Evolutionary conservation across 1,140 invertebrate species (phyloP).

Genomic region (Drosophila takahashii): DNA sequence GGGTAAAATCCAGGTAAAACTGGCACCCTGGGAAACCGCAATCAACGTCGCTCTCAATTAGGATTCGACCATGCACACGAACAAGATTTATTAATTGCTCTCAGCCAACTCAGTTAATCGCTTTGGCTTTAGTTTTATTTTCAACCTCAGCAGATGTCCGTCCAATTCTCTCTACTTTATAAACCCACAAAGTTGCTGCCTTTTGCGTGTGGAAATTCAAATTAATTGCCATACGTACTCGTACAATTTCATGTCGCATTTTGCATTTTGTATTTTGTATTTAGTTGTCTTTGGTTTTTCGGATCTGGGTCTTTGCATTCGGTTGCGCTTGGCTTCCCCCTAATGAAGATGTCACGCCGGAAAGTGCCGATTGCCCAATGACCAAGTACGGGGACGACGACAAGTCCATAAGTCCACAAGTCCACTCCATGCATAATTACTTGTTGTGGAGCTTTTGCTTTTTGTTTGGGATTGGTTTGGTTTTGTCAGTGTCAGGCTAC

Average conservation of each 20-base stretch:
- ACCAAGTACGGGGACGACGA: conserved; percentile 48
- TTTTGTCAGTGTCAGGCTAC: conserved; percentile 8
- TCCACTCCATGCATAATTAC: conserved; percentile 64
- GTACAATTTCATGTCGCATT: conserved; percentile 53
- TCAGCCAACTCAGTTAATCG: conserved; percentile 54
- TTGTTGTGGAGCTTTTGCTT: conserved; percentile 2
- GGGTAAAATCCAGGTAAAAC: conserved; percentile 11
- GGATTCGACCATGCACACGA: conserved; percentile 55
- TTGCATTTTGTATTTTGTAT: too few relatives aligned
- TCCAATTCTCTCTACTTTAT: neutral
- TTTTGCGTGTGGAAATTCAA: conserved; percentile 82
- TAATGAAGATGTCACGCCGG: conserved; percentile 74
- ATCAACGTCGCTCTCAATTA: conserved; percentile 75
- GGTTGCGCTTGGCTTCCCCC: conserved; percentile 69
- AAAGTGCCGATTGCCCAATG: conserved; percentile 60
- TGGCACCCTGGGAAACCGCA: conserved; percentile 74
- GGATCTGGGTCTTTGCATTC: conserved; percentile 25
- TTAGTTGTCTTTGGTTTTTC: conserved; percentile 17
- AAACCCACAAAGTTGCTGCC: conserved; percentile 32
- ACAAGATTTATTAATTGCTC: conserved; percentile 77
- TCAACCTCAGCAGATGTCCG: conserved; percentile 34
- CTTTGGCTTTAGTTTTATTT: conserved; percentile 2
- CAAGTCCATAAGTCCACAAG: conserved; percentile 33
- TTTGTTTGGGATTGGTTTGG: conserved; percentile 8
- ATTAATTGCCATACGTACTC: conserved; percentile 72